Base-by-base conservation (phyloP, 2,797 vertebrate species). In the Heliangelus exortis region DNA sequence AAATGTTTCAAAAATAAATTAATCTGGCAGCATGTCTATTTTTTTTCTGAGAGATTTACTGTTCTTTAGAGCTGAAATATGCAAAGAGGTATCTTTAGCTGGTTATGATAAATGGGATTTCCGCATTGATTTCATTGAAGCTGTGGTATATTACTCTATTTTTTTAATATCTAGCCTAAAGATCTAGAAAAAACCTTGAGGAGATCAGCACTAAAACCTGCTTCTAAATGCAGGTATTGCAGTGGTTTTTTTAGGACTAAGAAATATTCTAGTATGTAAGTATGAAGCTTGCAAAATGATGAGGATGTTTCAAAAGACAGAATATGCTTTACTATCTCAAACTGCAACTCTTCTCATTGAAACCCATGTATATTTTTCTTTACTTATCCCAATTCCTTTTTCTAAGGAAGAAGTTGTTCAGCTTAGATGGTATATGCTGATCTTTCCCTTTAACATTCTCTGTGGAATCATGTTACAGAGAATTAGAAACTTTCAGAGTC, bases 41-140 rank as follows among this genome's bases (percentile, higher is more conserved):
- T 80, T 82, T 79, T 82, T 79, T 63, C 53, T 75, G 41, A 62
- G 85, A 91, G 84, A 88, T 79, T 84, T 92, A 90, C 85, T 71
- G 43, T 45, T 93, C 57, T 86, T 90, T 39, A 84, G 79, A 93
- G 84, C 66, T 94, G 87, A 96, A 93, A 79, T 95, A 85, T 82
- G 85, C 58, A 80, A 91, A 93, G 57, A 53, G 34, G 21, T 12
- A 88, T 81, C 67, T 88, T 88, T 77, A 80, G 23, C 15, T 90
- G 26, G 50, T 77, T 76, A 17, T 77, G 74, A 86, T 69, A 93
- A 90, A 82, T 89, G 59, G 29, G 28, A 88, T 87, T 67, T 74
- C 57, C 74, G 29, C 5, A 7, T 21, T 80, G 61, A 58, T 58
- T 79, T 91, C 71, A 61, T 68, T 50, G 57, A 71, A 80, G 41